Percentiles rank a stretch among this genome's conserved stretches.
phyloP scores from a whole-genome alignment of 2,797 vertebrate species.

The Poecilia picta region DNA sequence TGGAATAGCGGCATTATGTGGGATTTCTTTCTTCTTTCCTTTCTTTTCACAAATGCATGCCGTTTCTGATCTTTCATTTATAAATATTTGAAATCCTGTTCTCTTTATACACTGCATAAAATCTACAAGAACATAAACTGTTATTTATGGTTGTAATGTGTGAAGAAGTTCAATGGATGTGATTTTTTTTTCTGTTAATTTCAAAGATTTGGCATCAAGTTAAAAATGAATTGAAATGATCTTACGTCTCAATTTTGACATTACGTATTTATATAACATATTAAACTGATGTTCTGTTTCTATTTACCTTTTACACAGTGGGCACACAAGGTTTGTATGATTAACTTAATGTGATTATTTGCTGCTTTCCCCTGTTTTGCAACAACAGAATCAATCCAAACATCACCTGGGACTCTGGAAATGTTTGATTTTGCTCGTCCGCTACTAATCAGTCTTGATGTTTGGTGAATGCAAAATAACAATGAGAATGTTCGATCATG shows the following conservation, averaged over 20 bases:
- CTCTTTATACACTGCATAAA: neutral
- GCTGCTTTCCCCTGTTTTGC: conserved; percentile 42
- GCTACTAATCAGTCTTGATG: neutral
- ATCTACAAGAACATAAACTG: neutral
- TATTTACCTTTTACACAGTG: conserved; percentile 22
- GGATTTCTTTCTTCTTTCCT: neutral
- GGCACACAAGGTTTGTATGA: conserved; percentile 6
- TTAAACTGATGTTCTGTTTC: conserved; percentile 5
- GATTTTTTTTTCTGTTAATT: neutral
- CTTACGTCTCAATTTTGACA: neutral
- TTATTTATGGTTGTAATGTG: neutral
- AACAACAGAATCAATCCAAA: conserved; percentile 16
- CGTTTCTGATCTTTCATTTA: neutral
- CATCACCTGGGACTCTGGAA: conserved; percentile 11
- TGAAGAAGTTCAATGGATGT: neutral
- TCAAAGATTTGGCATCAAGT: conserved; percentile 4
- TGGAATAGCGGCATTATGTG: neutral
- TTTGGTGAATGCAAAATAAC: conserved; percentile 27
- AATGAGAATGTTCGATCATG: conserved; percentile 22
- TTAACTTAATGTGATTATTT: conserved; percentile 28
- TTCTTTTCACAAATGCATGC: neutral
- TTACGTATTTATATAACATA: neutral
- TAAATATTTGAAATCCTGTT: neutral
- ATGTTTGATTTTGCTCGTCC: conserved; percentile 7
- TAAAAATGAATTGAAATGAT: neutral